Evolutionary conservation across 2,113 vertebrate species (phyloP), one percentile per base, ranked within the genome.

Genomic region (Poecile atricapillus): DNA sequence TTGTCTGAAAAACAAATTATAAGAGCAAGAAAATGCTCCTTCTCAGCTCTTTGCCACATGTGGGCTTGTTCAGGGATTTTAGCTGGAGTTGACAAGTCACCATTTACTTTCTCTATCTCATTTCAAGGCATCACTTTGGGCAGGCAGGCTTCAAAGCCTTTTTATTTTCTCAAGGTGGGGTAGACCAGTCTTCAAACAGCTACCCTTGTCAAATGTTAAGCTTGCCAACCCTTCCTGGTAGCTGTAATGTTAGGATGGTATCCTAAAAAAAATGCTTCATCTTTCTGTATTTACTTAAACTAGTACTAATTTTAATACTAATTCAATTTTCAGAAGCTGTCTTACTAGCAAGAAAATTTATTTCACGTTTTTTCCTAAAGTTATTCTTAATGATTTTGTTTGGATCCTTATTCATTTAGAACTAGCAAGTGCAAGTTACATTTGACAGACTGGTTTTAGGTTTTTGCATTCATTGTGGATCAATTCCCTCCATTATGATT

Each of bases 171-270:
- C 21, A 65, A 14, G 31, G 4, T 74, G 16, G 25, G 24, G 16
- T 37, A 73, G 24, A 50, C 46, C 15, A 41, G 49, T 10, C 31
- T 77, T 78, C 31, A 91, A 89, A 62, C 5, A 65, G 16, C n/a
- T 49, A 15, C 3, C 15, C 9, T 11, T 39, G 20, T 18, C 41
- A 74, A 47, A 65, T 24, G 1, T 23, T 69, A 65, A 55, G n/a
- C 14, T 60, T 52, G 16, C 8, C 16, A 81, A 28, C 9, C 9
- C 41, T 81, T 31, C 37, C 28, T 70, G 20, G 30, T 23, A 56
- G 13, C 15, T 62, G 12, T 25, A 46, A 67, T 1, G 0, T 52
- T 69, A 65, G 30, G 24, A 47, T 1, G 0, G 64, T 11, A 75
- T 71, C 30, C 21, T 67, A 47, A 78, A 89, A 71, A 2, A 67